phyloP scores from a whole-genome alignment of 2,888 invertebrate species.

The Sphaerophoria rueppellii region DNA sequence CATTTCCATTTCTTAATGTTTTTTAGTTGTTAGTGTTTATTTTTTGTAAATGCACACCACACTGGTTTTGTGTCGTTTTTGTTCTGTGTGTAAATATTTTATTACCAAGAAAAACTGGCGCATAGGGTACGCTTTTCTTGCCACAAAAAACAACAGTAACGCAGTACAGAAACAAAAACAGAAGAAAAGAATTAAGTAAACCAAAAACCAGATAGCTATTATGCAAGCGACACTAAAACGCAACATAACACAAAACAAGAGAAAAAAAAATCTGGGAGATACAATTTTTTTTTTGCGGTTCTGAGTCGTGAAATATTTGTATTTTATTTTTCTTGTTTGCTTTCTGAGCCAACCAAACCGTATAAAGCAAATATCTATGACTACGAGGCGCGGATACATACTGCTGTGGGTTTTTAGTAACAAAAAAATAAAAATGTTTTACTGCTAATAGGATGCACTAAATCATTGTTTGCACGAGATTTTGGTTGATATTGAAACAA shows the following conservation, averaged over 20 bases:
- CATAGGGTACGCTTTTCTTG: slow-evolving; percentile 28
- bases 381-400: neutral
- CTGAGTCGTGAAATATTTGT: slow-evolving; percentile 59
- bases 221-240: slow-evolving; percentile 42
- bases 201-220: slow-evolving; percentile 69
- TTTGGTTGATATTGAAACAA: neutral
- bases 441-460: slow-evolving; percentile 52
- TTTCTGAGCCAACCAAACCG: neutral
- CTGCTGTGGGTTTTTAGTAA: slow-evolving; percentile 26
- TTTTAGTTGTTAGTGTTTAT: neutral
- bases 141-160: neutral
- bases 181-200: slow-evolving; percentile 45
- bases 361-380: neutral
- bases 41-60: neutral
- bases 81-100: slow-evolving; percentile 29
- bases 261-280: slow-evolving; percentile 35
- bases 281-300: slow-evolving; percentile 57
- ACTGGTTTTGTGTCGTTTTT: slow-evolving; percentile 3
- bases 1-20: slow-evolving; percentile 42
- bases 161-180: slow-evolving; percentile 20
- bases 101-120: slow-evolving; percentile 51
- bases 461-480: slow-evolving; percentile 60
- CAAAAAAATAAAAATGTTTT: neutral
- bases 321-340: slow-evolving; percentile 36
- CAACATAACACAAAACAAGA: slow-evolving; percentile 25